A percentile compares a stretch with the other conserved stretches of the same genome.
Conservation (phyloP, 2,888 invertebrate genomes). For the Eremobia ochroleuca region DNA sequence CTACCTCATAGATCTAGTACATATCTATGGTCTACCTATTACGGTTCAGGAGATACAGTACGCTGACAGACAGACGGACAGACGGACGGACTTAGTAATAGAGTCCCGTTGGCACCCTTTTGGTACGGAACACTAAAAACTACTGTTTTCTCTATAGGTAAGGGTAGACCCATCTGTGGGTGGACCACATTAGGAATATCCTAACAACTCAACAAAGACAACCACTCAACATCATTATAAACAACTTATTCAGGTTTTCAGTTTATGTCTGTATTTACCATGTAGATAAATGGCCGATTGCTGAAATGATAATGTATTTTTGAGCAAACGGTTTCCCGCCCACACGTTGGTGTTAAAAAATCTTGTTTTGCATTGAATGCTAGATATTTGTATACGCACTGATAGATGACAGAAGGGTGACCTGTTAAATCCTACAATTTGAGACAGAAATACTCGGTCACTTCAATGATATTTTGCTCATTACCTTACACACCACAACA, state of each 20-base stretch:
- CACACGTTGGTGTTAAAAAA: background rate
- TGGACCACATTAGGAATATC: background rate
- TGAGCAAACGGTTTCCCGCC: background rate
- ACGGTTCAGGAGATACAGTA: too few species aligned
- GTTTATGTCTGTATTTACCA: background rate
- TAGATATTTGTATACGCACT: background rate
- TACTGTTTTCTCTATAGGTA: background rate
- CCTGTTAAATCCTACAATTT: constrained; percentile 17
- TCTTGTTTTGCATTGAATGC: constrained; percentile 18
- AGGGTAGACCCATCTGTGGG: background rate
- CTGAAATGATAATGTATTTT: constrained; percentile 6
- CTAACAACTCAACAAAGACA: too few species aligned
- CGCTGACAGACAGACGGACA: too few species aligned
- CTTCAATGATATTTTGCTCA: background rate
- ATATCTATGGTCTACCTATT: too few species aligned
- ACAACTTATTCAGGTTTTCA: background rate
- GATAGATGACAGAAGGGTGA: constrained; percentile 22
- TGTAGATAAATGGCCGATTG: background rate
- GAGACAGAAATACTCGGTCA: constrained; percentile 25
- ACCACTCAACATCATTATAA: too few species aligned
- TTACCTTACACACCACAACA: background rate
- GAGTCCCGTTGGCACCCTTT: too few species aligned
- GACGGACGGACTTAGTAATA: too few species aligned
- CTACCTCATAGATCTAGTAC: too few species aligned
- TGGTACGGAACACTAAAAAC: too few species aligned